Evolutionary conservation across 2,888 invertebrate genomes (phyloP), one percentile per base, ranked within the genome.

Genomic region (Dicycla oo): DNA sequence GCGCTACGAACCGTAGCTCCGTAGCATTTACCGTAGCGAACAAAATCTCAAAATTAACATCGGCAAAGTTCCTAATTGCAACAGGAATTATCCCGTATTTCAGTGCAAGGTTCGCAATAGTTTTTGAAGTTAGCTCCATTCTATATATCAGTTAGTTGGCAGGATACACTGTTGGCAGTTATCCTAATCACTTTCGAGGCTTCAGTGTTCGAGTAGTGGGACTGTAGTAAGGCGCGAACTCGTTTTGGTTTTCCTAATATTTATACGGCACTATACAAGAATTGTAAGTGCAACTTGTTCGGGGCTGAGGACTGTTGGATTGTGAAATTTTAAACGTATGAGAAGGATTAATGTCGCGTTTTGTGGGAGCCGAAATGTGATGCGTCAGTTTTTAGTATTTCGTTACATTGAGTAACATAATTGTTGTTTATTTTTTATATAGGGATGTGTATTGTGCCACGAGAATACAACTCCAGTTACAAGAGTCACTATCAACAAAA

Each of bases 191-290:
- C 84, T 70, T 74, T 81, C 67, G 67, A 78, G 78, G 57, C 45
- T 70, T 67, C 53, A 62, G 34, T 45, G 51, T 51, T 73, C 75
- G 60, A 78, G 69, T 68, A 38, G 13, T 13, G n/a, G 30, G 71
- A 60, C n/a, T 10, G 40, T 83, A 67, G 82, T 84, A 81, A 62
- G 38, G 70, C 70, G 66, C 15, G 23, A 75, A 60, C 49, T 66
- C 38, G 72, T 68, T 76, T 75, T 69, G 47, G 78, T 79, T 87
- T 82, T 87, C 84, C 81, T 87, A 84, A 89, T 89, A 88, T 88
- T 88, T 87, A 85, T 84, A 75, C 63, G 49, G 70, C 51, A 78
- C 62, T 80, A 67, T 63, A 62, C 51, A 63, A 18, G 75, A 80
- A 75, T 78, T 78, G 69, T 78, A 83, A 82, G 82, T 82, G 84